phyloP scores from a whole-genome alignment of 2,113 vertebrate genomes.

The Spheniscus mendiculus region DNA sequence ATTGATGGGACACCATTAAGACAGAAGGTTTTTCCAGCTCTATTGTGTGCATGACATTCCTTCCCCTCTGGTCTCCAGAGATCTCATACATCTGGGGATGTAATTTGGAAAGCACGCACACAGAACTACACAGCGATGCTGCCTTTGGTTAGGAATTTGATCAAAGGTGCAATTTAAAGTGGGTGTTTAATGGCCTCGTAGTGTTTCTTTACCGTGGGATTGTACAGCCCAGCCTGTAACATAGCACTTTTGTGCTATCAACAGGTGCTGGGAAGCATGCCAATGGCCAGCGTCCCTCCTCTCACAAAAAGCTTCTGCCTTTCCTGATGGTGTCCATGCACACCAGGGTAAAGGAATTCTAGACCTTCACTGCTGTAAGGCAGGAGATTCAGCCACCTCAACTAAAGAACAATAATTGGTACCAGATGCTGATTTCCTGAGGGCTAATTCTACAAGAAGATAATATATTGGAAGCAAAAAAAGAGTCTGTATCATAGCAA shows the following conservation, averaged over 20 bases:
- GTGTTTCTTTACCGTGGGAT: neutral
- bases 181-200: neutral
- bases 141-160: slow-evolving; percentile 35
- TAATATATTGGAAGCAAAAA: neutral
- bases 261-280: slow-evolving; percentile 21
- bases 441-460: neutral
- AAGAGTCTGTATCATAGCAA: neutral
- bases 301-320: neutral
- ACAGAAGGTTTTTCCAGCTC: slow-evolving; percentile 50
- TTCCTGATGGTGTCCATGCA: neutral
- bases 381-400: slow-evolving; percentile 9
- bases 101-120: neutral
- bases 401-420: neutral
- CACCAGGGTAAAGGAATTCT: neutral
- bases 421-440: slow-evolving; percentile 25
- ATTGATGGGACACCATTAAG: slow-evolving; percentile 58
- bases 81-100: slow-evolving; percentile 31
- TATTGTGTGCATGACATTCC: slow-evolving; percentile 58
- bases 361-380: neutral
- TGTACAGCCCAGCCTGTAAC: neutral
- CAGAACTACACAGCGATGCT: neutral
- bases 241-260: neutral
- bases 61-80: slow-evolving; percentile 43
- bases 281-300: neutral
- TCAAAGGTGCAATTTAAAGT: slow-evolving; percentile 40